phyloP scores from a whole-genome alignment of 37 sponge, comb jelly and placozoan genomes.

The Tethya wilhelma region DNA sequence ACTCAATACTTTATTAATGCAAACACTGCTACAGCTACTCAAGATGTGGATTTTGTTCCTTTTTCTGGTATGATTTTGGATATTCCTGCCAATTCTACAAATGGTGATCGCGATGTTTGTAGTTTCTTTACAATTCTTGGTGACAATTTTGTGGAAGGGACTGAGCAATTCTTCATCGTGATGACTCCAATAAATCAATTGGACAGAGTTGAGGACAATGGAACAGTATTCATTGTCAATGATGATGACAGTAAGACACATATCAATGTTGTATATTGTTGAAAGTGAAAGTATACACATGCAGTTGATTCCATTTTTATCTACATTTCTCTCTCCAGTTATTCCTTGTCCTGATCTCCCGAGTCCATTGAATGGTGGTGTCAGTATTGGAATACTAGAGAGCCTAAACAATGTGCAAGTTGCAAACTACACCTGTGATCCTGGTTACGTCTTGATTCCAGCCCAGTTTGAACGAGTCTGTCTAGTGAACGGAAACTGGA shows the following conservation, averaged over 20 bases:
- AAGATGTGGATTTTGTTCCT: too few relatives aligned
- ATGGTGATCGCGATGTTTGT: too few relatives aligned
- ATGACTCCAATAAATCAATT: background rate
- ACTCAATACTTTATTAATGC: too few relatives aligned
- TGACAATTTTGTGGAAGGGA: background rate
- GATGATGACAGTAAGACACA: background rate
- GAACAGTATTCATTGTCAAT: background rate
- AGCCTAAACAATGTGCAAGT: background rate
- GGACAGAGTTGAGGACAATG: background rate
- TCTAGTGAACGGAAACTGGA: too few relatives aligned
- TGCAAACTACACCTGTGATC: background rate
- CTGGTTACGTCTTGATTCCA: background rate
- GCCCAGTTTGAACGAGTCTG: background rate
- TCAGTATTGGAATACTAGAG: background rate
- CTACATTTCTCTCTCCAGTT: background rate
- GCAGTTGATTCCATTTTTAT: too few relatives aligned
- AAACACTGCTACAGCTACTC: too few relatives aligned
- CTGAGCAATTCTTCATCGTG: background rate
- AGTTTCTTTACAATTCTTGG: constrained; percentile 5
- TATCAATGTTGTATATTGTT: background rate
- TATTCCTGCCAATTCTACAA: too few relatives aligned
- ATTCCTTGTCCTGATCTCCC: background rate
- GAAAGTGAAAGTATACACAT: too few relatives aligned
- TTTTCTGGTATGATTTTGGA: too few relatives aligned
- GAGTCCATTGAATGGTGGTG: background rate